Evolutionary conservation across 2,888 invertebrate species (phyloP).

Genomic region (Heteropelma amictum): DNA sequence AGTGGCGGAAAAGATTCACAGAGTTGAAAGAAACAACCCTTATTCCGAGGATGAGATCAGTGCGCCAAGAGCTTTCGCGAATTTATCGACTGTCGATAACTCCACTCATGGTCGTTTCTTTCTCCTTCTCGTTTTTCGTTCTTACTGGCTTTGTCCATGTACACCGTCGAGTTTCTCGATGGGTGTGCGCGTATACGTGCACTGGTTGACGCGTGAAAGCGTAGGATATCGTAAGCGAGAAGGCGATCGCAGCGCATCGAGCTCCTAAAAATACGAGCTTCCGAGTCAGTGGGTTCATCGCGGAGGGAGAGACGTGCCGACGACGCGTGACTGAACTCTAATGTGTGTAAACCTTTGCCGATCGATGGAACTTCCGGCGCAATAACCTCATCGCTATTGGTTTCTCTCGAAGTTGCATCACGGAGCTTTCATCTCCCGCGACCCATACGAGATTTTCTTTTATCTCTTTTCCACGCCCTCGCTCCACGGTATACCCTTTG

Average conservation of each 20-base stretch:
- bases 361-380: slow-evolving; percentile 58
- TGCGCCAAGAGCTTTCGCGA: slow-evolving; percentile 7
- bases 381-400: slow-evolving; percentile 57
- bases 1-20: background rate
- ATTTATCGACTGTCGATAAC: slow-evolving; percentile 50
- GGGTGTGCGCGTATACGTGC: background rate
- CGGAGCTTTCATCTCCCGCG: slow-evolving; percentile 46
- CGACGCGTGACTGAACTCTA: slow-evolving; percentile 37
- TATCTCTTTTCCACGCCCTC: background rate
- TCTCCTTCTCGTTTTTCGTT: background rate
- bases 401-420: slow-evolving; percentile 28
- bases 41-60: background rate
- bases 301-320: slow-evolving; percentile 47
- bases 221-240: slow-evolving; percentile 38
- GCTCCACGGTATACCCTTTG: background rate
- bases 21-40: background rate
- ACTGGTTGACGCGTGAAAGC: background rate
- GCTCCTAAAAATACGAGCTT: slow-evolving; percentile 58
- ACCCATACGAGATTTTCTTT: slow-evolving; percentile 27
- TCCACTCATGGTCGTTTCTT: slow-evolving; percentile 25
- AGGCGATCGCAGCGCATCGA: slow-evolving; percentile 32
- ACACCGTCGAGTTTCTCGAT: background rate
- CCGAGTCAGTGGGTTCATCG: slow-evolving; percentile 54
- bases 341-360: slow-evolving; percentile 31
- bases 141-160: background rate